Evolutionary conservation across 2,113 vertebrate genomes (phyloP).

Genomic region (Hepsetus odoe): DNA sequence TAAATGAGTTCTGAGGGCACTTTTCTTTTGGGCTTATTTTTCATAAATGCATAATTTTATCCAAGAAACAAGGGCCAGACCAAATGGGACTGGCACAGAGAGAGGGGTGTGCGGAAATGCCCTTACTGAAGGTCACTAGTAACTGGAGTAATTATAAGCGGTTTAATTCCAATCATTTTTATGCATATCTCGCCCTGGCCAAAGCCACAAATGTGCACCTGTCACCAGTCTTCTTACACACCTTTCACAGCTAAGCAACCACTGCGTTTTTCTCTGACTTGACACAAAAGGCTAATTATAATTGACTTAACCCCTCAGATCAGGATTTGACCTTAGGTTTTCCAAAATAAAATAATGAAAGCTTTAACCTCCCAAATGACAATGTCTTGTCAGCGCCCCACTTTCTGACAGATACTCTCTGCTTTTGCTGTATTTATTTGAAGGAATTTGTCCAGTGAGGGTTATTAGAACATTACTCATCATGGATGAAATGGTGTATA

Average conservation of each 20-base stretch:
- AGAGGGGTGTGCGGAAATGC: neutral
- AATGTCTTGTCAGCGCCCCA: neutral
- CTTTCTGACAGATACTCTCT: neutral
- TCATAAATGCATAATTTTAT: slow-evolving; percentile 28
- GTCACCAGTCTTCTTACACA: neutral
- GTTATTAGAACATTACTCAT: slow-evolving; percentile 36
- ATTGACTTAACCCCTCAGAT: neutral
- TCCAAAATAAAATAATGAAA: neutral
- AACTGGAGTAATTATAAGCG: slow-evolving; percentile 16
- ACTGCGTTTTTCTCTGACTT: neutral
- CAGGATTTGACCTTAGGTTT: neutral
- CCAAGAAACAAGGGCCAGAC: slow-evolving; percentile 4
- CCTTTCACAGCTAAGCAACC: neutral
- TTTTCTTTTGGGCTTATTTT: neutral
- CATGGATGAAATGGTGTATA: slow-evolving; percentile 48
- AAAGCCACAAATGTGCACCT: slow-evolving; percentile 21
- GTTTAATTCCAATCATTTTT: slow-evolving; percentile 14
- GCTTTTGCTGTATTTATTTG: neutral
- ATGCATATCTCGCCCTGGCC: neutral
- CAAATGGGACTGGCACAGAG: slow-evolving; percentile 1
- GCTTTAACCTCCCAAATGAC: neutral
- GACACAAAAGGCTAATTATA: neutral
- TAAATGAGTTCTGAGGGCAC: neutral
- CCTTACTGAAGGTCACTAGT: slow-evolving; percentile 31
- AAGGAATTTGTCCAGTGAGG: slow-evolving; percentile 13